These are phyloP conservation scores for Tanytarsus gracilentus DNA, from an alignment of 2,888 invertebrate species.

Conservation along the genomic window DNA sequence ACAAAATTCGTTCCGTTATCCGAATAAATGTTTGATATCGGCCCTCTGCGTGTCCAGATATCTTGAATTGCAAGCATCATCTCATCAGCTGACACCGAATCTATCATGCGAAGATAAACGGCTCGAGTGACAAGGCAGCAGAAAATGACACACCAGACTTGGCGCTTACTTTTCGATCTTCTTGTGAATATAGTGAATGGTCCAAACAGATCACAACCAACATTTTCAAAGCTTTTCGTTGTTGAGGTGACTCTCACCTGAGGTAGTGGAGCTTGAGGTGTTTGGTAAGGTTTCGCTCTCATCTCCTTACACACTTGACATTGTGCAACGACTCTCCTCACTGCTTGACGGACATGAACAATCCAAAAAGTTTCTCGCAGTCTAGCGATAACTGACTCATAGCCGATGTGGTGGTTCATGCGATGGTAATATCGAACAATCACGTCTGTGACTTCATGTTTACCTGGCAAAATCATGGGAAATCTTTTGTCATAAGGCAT, in stretches of 20 bases:
- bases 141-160: constrained; percentile 29
- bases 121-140: constrained; percentile 31
- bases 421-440: not conserved
- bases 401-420: not conserved
- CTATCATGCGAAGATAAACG: constrained; percentile 31
- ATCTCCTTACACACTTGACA: not conserved
- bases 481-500: not conserved
- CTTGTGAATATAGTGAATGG: constrained; percentile 9
- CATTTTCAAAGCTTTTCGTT: not conserved
- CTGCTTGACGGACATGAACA: not conserved
- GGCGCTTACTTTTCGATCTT: not conserved
- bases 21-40: constrained; percentile 25
- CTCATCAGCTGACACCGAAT: constrained; percentile 32
- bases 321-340: not conserved
- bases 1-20: constrained; percentile 32
- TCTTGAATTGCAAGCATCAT: constrained; percentile 30
- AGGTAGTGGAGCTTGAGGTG: constrained; percentile 21
- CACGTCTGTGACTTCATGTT: not conserved
- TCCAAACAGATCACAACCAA: constrained; percentile 21
- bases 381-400: not conserved
- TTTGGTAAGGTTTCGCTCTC: too few species aligned
- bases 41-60: constrained; percentile 29
- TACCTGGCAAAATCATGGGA: not conserved
- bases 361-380: not conserved
- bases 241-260: not conserved